Percentiles rank a stretch among this genome's conserved stretches.
Conservation (phyloP, 2,888 invertebrate genomes). For the Azorinus chamasolen region DNA sequence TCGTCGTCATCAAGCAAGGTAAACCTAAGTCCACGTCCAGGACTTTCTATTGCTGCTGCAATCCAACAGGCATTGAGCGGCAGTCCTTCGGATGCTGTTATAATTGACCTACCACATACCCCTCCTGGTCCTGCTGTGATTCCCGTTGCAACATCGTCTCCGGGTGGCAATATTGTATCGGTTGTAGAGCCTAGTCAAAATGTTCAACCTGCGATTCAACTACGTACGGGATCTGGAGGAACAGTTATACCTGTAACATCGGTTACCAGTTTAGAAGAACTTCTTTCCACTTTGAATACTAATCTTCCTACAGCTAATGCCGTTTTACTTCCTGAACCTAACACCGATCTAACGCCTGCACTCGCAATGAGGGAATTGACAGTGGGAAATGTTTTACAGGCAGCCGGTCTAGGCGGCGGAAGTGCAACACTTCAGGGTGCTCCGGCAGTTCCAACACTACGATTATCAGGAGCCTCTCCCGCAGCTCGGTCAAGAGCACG, state of each 20-base stretch:
- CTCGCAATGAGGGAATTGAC: constrained; percentile 16
- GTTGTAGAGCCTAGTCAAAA: constrained; percentile 13
- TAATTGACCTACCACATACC: not conserved
- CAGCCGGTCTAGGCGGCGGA: not conserved
- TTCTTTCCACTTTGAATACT: constrained; percentile 32
- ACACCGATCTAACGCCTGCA: constrained; percentile 7
- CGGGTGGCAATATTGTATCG: constrained; percentile 8
- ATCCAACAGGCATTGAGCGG: not conserved
- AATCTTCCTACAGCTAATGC: constrained; percentile 26
- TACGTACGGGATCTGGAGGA: constrained; percentile 34
- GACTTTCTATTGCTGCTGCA: constrained; percentile 2
- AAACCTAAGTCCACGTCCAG: not conserved
- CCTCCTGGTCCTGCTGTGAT: not conserved
- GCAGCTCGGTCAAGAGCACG: too few species aligned
- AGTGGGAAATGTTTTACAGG: constrained; percentile 11
- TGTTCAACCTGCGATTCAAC: constrained; percentile 9
- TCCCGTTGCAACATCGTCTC: not conserved
- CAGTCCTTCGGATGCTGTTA: constrained; percentile 5
- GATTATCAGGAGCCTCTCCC: too few species aligned
- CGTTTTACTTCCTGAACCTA: constrained; percentile 32
- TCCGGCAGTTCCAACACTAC: too few species aligned
- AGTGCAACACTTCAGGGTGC: too few species aligned
- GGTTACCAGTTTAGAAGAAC: constrained; percentile 37
- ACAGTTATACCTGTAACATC: constrained; percentile 46
- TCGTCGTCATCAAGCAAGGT: constrained; percentile 37